A percentile compares a stretch with the other conserved stretches of the same genome.
Evolutionary conservation across 2,113 vertebrate genomes (phyloP).

Genomic region (Pollachius pollachius): DNA sequence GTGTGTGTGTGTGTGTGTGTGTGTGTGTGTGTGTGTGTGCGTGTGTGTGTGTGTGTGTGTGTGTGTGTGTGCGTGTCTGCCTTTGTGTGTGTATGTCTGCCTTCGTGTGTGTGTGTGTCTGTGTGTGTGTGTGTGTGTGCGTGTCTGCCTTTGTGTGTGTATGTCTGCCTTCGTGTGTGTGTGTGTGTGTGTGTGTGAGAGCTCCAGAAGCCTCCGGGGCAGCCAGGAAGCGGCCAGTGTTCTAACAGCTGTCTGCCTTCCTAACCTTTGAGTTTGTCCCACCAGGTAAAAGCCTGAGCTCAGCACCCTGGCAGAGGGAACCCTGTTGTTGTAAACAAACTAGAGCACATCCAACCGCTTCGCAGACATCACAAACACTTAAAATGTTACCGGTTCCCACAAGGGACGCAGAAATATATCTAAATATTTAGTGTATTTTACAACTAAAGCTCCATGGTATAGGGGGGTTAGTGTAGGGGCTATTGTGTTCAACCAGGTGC

Average conservation of each 20-base stretch:
- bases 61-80: not conserved
- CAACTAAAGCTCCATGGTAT: too few relatives aligned
- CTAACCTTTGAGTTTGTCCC: constrained; percentile 57
- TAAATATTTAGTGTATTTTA: too few relatives aligned
- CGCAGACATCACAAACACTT: too few relatives aligned
- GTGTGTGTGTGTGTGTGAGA: not conserved
- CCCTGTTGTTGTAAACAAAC: too few relatives aligned
- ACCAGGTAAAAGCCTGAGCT: constrained; percentile 37
- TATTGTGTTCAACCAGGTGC: too few relatives aligned
- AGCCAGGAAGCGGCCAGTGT: constrained; percentile 20
- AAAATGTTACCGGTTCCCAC: too few relatives aligned
- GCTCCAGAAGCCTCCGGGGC: constrained; percentile 13
- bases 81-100: too few relatives aligned
- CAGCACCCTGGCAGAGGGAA: constrained; percentile 8
- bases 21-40: not conserved
- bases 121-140: not conserved
- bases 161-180: not conserved
- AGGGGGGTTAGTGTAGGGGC: too few relatives aligned
- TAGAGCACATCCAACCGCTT: too few relatives aligned
- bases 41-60: not conserved
- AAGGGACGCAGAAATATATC: constrained; percentile 3
- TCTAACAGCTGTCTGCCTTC: constrained; percentile 50
- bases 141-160: not conserved
- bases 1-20: not conserved
- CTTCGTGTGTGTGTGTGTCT: not conserved